Evolutionary conservation across 2,797 vertebrate genomes (phyloP), one percentile per base, ranked within the genome.

Genomic region (Octomys mimax): DNA sequence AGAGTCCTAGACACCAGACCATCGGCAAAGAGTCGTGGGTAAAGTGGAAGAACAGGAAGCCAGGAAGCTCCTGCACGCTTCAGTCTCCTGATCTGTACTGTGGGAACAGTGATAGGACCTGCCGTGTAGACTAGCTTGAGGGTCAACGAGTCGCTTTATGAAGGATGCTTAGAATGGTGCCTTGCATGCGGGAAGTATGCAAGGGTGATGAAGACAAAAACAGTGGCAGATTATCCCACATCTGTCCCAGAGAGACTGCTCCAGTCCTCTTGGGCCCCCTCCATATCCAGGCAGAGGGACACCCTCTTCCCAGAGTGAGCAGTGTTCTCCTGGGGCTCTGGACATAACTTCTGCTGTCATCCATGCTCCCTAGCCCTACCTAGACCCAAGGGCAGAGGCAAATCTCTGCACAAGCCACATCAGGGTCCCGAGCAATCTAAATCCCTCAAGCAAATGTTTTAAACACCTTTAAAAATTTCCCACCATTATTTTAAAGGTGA

Each of bases 141-240:
- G 33, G 39, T 75, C 49, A 19, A 5, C 46, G 36, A 28, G 10
- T 61, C 71, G 26, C 39, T 26, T 12, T 22, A 1, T 1, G 12
- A 57, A 62, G 87, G 75, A 42, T 28, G 5, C 62, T 73, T 62
- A 59, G 77, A 6, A 6, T 0, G 33, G 24, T 22, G 3, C 36
- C 0, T 0, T 13, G 10, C 26, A 12, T 1, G 0, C 7, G 39
- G 21, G 22, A 12, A 81, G 46, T 42, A 24, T 14, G 10, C 4
- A 9, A 4, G 9, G 33, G 19, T 6, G 22, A 68, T 33, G 7
- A 64, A 49, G 54, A 33, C 1, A 9, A 87, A 11, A 42, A 2
- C 33, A 64, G 26, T 0, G 3, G 16, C 1, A 75, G 61, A n/a
- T 19, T 6, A 33, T 0, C 10, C 28, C 28, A 61, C 31, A 14